phyloP scores from a whole-genome alignment of 2,113 vertebrate species.

The Rutilus rutilus region DNA sequence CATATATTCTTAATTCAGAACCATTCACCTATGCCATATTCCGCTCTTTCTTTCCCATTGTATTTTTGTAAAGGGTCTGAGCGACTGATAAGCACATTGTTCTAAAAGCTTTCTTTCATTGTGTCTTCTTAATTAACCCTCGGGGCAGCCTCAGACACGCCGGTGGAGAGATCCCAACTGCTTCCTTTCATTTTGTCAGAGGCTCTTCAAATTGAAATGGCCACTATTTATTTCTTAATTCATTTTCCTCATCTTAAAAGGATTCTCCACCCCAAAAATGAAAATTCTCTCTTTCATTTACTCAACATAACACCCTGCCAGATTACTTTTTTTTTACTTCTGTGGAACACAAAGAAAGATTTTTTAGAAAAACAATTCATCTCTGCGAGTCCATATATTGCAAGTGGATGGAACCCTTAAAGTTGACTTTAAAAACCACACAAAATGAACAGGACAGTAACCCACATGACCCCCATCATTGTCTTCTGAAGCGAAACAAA shows the following conservation, averaged over 20 bases:
- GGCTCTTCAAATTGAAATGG: slow-evolving; percentile 44
- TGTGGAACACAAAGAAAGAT: not conserved
- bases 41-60: not conserved
- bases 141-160: slow-evolving; percentile 34
- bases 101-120: slow-evolving; percentile 25
- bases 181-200: slow-evolving; percentile 59
- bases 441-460: too few species aligned
- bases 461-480: too few species aligned
- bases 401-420: not conserved
- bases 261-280: not conserved
- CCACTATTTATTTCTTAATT: not conserved
- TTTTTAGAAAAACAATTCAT: not conserved
- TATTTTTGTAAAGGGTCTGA: slow-evolving; percentile 18
- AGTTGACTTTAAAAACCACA: not conserved
- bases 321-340: not conserved
- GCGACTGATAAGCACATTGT: slow-evolving; percentile 45
- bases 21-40: not conserved
- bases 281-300: not conserved
- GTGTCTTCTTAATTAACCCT: slow-evolving; percentile 68
- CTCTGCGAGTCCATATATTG: not conserved
- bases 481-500: too few species aligned
- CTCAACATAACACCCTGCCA: not conserved
- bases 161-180: not conserved
- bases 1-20: slow-evolving; percentile 41
- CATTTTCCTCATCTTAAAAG: not conserved